Base-by-base conservation (phyloP, 2,113 vertebrate species). In the Hippolais icterina region DNA sequence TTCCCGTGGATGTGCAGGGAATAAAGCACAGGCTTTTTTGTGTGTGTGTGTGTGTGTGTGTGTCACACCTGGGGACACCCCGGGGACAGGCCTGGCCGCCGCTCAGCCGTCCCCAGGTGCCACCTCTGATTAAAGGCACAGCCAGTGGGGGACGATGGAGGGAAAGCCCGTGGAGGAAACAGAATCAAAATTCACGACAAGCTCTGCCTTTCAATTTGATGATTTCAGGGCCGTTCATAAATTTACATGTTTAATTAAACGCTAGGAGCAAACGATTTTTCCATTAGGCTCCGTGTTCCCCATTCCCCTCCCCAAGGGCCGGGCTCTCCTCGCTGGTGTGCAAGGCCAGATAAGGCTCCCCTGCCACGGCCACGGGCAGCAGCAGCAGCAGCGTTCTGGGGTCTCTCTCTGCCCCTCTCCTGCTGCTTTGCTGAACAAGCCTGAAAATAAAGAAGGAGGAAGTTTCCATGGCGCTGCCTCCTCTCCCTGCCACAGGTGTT, bases 181-280 rank as follows among this genome's bases (percentile, higher is more conserved):
- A 4, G 49, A 79, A 97, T 97, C 75, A 93, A 81, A 96, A 97
- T 97, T 92, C 97, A 83, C 1, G 29, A 76, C 89, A 71, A 71
- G 94, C 72, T 70, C 91, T 93, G 90, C 72, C 84, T 97, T 96
- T 96, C 85, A 72, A 93, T 95, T 92, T 81, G 94, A 82, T 75
- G 86, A 94, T 95, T 97, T 90, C 91, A 68, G 91, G 94, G 89
- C 87, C 63, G 8, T 80, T 96, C 89, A 93, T 92, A 96, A 83
- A 97, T 98, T 96, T 97, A n/a, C 97, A 97, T 97, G 75, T 96
- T 97, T 97, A 97, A 97, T 98, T 97, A 96, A 97, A 96, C 44
- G 97, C 97, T 96, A 81, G 74, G 53, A 97, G 97, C 95, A 95
- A 97, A 94, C 46, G 82, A 77, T 87, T 95, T 95, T 97, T 96